phyloP scores from a whole-genome alignment of 2,113 vertebrate species.

The Strix uralensis region DNA sequence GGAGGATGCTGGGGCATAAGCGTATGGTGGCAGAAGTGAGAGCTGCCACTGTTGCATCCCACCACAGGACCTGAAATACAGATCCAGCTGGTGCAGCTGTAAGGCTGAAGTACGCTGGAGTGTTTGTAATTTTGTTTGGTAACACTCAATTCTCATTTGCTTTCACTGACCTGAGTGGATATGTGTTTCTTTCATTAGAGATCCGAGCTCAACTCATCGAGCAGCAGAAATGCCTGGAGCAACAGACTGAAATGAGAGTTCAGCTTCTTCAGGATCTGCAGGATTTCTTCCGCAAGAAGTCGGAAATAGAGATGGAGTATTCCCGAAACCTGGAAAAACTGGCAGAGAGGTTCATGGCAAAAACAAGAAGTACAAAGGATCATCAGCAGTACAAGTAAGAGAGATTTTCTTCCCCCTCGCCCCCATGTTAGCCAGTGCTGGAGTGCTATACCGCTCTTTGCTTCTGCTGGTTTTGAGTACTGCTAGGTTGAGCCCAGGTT shows the following conservation, averaged over 20 bases:
- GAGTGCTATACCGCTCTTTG: background rate
- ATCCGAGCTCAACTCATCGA: constrained; percentile 95
- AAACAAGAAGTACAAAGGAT: constrained; percentile 98
- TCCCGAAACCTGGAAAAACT: constrained; percentile 96
- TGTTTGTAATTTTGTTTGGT: background rate
- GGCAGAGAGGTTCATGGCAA: constrained; percentile 98
- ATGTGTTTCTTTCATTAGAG: constrained; percentile 76
- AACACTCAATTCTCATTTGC: background rate
- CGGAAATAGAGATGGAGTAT: constrained; percentile 97
- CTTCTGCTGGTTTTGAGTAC: background rate
- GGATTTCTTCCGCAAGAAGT: constrained; percentile 98
- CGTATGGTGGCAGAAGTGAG: background rate
- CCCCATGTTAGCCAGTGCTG: background rate
- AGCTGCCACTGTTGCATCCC: background rate
- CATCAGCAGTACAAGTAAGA: constrained; percentile 98
- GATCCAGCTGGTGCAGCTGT: background rate
- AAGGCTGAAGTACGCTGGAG: background rate
- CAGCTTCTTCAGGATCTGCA: constrained; percentile 98
- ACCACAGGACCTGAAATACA: background rate
- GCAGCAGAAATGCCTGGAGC: constrained; percentile 97
- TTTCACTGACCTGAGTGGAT: background rate
- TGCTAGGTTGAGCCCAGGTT: background rate
- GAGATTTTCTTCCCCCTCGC: background rate
- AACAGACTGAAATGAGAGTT: constrained; percentile 96
- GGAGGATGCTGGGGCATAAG: background rate